Conservation (phyloP, 2,113 vertebrate genomes). For the Chaetops frenatus region DNA sequence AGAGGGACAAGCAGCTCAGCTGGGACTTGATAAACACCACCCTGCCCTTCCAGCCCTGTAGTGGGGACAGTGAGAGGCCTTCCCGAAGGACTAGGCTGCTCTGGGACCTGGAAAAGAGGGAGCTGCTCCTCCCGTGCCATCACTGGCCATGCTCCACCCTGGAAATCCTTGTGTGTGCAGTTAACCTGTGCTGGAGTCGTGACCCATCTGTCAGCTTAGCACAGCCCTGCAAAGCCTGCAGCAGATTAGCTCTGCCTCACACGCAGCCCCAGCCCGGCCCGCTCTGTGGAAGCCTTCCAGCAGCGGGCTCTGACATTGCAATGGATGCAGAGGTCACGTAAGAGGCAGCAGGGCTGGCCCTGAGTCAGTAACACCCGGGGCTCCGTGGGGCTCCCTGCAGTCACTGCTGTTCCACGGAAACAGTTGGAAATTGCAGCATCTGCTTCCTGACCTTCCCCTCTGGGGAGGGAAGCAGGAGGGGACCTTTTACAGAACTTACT, state of each 20-base stretch:
- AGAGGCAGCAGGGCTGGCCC: not conserved
- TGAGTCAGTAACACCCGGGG: not conserved
- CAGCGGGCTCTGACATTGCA: not conserved
- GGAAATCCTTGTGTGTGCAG: not conserved
- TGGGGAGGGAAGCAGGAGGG: not conserved
- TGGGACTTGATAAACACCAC: accelerated
- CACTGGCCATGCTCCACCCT: not conserved
- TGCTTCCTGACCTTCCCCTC: not conserved
- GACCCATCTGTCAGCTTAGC: slow-evolving; percentile 4
- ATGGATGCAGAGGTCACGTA: not conserved
- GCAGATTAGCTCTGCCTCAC: not conserved
- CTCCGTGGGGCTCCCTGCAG: not conserved
- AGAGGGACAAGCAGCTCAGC: accelerated
- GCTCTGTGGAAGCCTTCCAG: not conserved
- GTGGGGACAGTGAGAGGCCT: not conserved
- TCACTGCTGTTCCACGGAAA: not conserved
- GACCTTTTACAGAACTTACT: not conserved
- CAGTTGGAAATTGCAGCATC: not conserved
- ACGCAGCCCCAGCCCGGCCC: not conserved
- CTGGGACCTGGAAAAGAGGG: not conserved
- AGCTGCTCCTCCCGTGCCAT: accelerated
- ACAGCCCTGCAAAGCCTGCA: not conserved
- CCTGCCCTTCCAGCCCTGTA: accelerated
- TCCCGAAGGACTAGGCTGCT: not conserved
- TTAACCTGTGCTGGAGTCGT: not conserved